phyloP scores from a whole-genome alignment of 2,113 vertebrate genomes.

The Machaerirhynchus nigripectus region DNA sequence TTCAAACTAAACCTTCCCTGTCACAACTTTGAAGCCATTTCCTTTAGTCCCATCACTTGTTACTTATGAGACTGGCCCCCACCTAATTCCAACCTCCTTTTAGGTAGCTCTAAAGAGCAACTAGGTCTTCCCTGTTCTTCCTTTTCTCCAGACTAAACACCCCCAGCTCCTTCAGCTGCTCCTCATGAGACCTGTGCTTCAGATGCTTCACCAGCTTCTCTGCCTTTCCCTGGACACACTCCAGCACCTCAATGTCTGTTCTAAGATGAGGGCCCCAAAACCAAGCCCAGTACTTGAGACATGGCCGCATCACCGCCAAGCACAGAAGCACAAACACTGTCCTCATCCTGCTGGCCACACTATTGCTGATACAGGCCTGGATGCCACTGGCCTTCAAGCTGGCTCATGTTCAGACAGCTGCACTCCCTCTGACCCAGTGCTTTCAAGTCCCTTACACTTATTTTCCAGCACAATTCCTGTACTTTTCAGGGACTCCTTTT shows the following conservation, averaged over 20 bases:
- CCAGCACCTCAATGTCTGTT: background rate
- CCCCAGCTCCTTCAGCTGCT: background rate
- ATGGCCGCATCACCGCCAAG: too few species aligned
- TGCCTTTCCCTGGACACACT: background rate
- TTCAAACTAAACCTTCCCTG: background rate
- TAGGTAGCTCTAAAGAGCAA: background rate
- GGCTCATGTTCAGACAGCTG: accelerated
- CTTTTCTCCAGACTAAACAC: background rate
- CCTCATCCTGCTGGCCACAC: background rate
- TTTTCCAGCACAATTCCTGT: background rate
- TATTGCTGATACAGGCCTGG: background rate
- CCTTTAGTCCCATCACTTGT: background rate
- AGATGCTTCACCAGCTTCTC: too few species aligned
- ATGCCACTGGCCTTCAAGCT: background rate
- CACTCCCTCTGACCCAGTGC: accelerated
- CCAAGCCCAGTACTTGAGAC: background rate
- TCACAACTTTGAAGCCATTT: background rate
- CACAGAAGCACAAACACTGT: background rate
- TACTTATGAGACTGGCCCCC: background rate
- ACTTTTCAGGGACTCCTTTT: background rate
- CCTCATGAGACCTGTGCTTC: background rate
- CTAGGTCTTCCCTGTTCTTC: background rate
- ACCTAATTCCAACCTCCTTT: background rate
- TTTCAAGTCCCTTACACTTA: accelerated
- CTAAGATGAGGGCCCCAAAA: background rate